A percentile compares a stretch with the other conserved stretches of the same genome.
Evolutionary conservation across 2,797 vertebrate genomes (phyloP).

Genomic region (Ptychadena robeensis): DNA sequence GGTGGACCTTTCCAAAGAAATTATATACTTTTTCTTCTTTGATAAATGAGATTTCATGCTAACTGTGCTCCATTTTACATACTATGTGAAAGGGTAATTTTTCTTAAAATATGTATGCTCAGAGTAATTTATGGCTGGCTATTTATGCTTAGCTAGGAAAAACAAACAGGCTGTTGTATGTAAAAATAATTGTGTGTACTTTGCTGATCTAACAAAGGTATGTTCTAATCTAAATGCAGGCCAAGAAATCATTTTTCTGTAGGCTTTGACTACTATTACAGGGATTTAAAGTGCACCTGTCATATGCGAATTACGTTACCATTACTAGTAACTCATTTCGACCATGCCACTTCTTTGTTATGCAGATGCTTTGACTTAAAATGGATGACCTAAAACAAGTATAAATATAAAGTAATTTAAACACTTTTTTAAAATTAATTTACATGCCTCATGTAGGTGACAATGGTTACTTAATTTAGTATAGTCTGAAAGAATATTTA

Average conservation of each 20-base stretch:
- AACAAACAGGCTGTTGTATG: slow-evolving; percentile 38
- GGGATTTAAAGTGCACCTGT: too few species aligned
- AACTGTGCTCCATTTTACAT: slow-evolving; percentile 17
- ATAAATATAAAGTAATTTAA: too few species aligned
- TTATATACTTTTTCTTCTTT: slow-evolving; percentile 33
- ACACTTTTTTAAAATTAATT: too few species aligned
- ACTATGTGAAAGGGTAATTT: slow-evolving; percentile 28
- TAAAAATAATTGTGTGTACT: slow-evolving; percentile 40
- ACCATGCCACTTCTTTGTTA: too few species aligned
- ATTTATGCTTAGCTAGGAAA: slow-evolving; percentile 49
- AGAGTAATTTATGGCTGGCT: slow-evolving; percentile 41
- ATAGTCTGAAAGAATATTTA: neutral
- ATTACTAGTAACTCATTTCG: too few species aligned
- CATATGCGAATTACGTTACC: too few species aligned
- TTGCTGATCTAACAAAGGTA: slow-evolving; percentile 40
- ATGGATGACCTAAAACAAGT: too few species aligned
- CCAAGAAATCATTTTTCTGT: neutral
- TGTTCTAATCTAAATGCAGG: neutral
- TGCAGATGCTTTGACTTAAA: too few species aligned
- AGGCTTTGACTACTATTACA: too few species aligned
- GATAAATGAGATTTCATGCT: slow-evolving; percentile 25
- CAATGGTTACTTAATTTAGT: too few species aligned
- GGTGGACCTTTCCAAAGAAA: slow-evolving; percentile 24
- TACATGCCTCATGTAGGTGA: too few species aligned
- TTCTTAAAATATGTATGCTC: slow-evolving; percentile 37